These are phyloP conservation scores for Lagodon rhomboides DNA, from an alignment of 2,797 vertebrate genomes.

Conservation along the genomic window DNA sequence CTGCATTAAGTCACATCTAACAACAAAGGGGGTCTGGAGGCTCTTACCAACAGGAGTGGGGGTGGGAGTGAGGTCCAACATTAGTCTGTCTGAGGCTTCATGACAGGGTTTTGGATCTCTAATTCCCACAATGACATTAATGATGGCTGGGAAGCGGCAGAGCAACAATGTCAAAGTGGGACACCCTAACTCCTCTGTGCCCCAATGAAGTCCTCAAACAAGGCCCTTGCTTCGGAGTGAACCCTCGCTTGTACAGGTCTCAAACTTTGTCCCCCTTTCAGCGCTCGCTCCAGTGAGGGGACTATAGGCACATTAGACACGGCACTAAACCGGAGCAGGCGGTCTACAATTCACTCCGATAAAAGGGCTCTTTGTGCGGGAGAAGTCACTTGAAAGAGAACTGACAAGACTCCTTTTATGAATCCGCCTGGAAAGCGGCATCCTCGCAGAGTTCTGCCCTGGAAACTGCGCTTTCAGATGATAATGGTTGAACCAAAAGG, in stretches of 20 bases:
- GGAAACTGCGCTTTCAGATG: conserved; percentile 84
- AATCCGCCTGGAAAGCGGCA: conserved; percentile 82
- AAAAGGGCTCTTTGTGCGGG: conserved; percentile 86
- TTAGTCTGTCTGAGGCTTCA: conserved; percentile 40
- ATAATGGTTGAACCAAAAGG: conserved; percentile 75
- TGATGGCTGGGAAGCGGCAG: conserved; percentile 62
- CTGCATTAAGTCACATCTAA: conserved; percentile 28
- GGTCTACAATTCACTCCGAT: conserved; percentile 85
- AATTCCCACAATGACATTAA: conserved; percentile 61
- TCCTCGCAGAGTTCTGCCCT: conserved; percentile 76
- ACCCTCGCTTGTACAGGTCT: conserved; percentile 88
- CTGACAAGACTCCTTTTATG: conserved; percentile 86
- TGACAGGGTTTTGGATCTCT: conserved; percentile 39
- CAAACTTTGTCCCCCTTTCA: conserved; percentile 87
- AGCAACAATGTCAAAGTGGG: conserved; percentile 69
- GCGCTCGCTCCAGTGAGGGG: conserved; percentile 79
- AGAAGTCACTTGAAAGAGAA: conserved; percentile 89
- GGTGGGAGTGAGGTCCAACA: conserved; percentile 31
- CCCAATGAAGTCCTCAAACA: conserved; percentile 84
- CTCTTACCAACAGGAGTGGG: conserved; percentile 25
- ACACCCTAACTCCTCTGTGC: conserved; percentile 68
- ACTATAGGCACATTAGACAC: conserved; percentile 88
- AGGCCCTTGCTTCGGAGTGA: conserved; percentile 77
- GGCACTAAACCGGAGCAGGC: conserved; percentile 87
- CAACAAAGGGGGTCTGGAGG: conserved; percentile 12